A percentile compares a stretch with the other conserved stretches of the same genome.
Conservation (phyloP, 2,113 vertebrate genomes). For the Cheirogaleus medius region DNA sequence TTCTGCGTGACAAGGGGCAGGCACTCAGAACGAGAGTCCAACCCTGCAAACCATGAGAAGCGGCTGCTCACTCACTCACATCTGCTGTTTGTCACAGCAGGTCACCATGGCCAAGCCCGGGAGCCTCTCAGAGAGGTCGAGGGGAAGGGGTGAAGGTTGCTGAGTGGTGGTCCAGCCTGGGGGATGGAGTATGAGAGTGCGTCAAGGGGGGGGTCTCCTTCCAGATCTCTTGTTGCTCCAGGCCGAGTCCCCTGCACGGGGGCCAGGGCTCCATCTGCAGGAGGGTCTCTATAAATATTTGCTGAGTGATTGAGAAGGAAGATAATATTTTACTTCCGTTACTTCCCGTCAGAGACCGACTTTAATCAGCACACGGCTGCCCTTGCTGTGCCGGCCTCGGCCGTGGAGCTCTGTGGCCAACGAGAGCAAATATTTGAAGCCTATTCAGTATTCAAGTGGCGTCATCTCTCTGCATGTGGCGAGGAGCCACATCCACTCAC, state of each 20-base stretch:
- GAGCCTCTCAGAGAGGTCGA: no score
- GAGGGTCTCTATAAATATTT: rapidly evolving
- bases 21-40: background rate
- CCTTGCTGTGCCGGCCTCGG: background rate
- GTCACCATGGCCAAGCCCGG: background rate
- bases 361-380: background rate
- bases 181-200: no score
- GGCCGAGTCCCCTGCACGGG: background rate
- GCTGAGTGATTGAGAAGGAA: background rate
- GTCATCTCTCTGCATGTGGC: rapidly evolving
- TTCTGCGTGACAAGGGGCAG: background rate
- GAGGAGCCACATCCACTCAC: rapidly evolving
- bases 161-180: background rate
- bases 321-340: rapidly evolving
- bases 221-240: background rate
- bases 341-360: background rate
- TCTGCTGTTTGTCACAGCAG: background rate
- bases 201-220: background rate
- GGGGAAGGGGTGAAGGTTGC: background rate
- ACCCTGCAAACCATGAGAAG: background rate
- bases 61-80: background rate
- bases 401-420: background rate
- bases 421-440: no score
- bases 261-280: background rate
- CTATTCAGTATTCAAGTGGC: rapidly evolving